These are phyloP conservation scores for Dermochelys coriacea DNA, from an alignment of 2,797 vertebrate species.

Conservation along the genomic window DNA sequence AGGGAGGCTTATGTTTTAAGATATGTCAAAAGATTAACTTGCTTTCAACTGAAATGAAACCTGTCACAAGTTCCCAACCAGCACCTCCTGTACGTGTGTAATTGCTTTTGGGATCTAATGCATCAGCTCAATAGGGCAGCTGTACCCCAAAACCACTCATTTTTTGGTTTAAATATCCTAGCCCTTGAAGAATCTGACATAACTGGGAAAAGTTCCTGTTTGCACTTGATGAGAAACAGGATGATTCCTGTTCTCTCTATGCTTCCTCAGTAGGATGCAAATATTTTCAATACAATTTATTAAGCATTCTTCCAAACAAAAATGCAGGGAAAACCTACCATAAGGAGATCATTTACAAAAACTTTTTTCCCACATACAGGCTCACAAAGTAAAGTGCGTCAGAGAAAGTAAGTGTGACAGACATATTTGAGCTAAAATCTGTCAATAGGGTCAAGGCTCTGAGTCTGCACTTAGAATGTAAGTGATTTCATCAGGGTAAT, in stretches of 20 bases:
- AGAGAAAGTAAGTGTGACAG: background rate
- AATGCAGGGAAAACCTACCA: background rate
- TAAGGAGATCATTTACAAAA: background rate
- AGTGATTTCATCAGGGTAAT: background rate
- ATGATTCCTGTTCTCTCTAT: background rate
- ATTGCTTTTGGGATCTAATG: background rate
- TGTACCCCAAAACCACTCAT: background rate
- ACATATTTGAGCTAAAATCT: background rate
- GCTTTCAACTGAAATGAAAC: slow-evolving; percentile 56
- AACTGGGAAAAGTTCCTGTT: background rate
- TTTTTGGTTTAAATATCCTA: background rate
- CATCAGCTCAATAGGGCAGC: background rate
- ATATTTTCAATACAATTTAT: background rate
- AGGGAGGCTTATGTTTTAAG: slow-evolving; percentile 54
- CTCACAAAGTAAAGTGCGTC: background rate
- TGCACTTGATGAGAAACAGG: background rate
- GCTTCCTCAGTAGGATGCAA: background rate
- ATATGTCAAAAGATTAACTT: slow-evolving; percentile 50
- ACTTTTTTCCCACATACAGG: background rate
- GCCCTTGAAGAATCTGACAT: background rate
- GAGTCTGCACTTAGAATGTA: background rate
- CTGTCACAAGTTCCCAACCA: slow-evolving; percentile 13
- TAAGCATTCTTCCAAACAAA: background rate
- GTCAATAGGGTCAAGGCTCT: background rate
- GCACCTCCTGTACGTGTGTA: slow-evolving; percentile 59